Base-by-base conservation (phyloP, 2,797 vertebrate species). In the Melanogrammus aeglefinus region DNA sequence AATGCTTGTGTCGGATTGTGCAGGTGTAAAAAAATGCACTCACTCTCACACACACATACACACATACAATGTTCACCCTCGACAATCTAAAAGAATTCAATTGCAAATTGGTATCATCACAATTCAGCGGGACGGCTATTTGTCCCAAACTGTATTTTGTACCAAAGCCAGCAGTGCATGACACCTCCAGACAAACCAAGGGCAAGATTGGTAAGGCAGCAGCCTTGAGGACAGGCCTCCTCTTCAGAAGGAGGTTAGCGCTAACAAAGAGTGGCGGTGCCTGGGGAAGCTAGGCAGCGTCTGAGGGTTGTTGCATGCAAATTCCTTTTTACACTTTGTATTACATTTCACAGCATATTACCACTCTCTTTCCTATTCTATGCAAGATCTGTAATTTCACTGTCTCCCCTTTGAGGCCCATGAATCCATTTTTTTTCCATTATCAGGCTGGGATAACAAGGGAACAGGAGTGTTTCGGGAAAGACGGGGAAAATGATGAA, bases 361-460 rank as follows among this genome's bases (percentile, higher is more conserved):
- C 63, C 27, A 3, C 63, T 10, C 10, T 69, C 63, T 69, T 69
- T 27, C 24, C 24, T 24, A 63, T 63, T n/a, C 16, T 63, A 63
- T 24, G 57, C 57, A 7, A 69, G n/a, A 69, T 69, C 63, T 69
- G 63, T 69, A 69, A 69, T 69, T 69, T 69, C 63, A 69, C 9
- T 69, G 1, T 1, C 27, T 27, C 63, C 63, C n/a, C 63, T 69
- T 69, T 69, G 63, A 69, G 63, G 63, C 63, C 63, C 63, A 69
- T 69, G 51, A 63, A 63, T n/a, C 4, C 5, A 6, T 63, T 63
- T 69, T 69, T 69, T 69, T 27, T 69, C n/a, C 57, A 24, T 69
- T 69, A 27, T 27, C 63, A 10, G 10, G 2, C 8, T 27, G n/a
- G 63, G 24, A 12, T 69, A 27, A 69, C 63, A 69, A 69, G 29